Percentiles rank a stretch among this genome's conserved stretches.
Evolutionary conservation across 2,113 vertebrate genomes (phyloP).

Genomic region (Sterna hirundo): DNA sequence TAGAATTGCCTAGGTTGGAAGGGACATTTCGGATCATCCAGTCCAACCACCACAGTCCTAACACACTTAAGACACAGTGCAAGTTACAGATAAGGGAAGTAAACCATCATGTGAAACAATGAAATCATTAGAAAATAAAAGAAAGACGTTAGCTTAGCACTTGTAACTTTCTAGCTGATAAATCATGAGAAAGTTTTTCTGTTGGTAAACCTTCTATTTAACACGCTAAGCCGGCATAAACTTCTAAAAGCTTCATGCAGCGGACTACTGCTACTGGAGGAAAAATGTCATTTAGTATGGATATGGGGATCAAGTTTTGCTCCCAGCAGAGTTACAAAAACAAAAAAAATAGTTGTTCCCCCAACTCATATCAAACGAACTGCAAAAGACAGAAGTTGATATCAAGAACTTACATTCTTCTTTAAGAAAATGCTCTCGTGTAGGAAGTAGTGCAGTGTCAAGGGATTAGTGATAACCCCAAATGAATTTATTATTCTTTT

Average conservation of each 20-base stretch:
- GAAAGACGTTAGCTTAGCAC: neutral
- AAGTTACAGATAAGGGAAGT: neutral
- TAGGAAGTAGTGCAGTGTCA: neutral
- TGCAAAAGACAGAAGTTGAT: neutral
- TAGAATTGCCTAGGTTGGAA: no score
- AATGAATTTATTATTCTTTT: neutral
- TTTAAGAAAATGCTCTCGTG: neutral
- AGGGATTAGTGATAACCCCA: neutral
- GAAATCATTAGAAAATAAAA: neutral
- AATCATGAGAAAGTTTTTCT: neutral
- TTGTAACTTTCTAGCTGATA: neutral
- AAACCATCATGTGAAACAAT: neutral
- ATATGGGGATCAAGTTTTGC: neutral
- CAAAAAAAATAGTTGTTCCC: neutral
- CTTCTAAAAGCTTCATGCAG: neutral
- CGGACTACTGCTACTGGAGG: neutral
- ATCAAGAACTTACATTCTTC: neutral
- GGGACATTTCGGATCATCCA: no score
- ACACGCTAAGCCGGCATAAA: neutral
- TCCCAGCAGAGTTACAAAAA: neutral
- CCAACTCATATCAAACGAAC: neutral
- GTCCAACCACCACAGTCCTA: neutral
- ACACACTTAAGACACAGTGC: neutral
- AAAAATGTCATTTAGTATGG: neutral
- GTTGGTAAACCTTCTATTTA: neutral